Base-by-base conservation (phyloP, 2,888 invertebrate species). In the Calliphora vomitoria region DNA sequence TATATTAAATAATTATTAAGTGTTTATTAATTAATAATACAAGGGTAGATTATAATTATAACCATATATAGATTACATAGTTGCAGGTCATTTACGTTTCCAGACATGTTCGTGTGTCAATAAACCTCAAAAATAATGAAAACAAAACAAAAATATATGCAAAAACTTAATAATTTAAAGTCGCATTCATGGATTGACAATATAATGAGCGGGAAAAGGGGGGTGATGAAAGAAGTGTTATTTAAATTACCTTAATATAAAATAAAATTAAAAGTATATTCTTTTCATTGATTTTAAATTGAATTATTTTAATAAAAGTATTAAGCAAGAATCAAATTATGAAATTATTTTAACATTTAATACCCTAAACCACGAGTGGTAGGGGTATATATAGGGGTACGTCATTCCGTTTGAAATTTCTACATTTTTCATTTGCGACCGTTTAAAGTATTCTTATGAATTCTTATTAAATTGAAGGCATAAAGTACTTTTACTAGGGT, bases 11-110 rank as follows among this genome's bases (percentile, higher is more conserved):
- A 60, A 15, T 35, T 10, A 20, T 60, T 15, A 31, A 15, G 60
- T 60, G 8, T 47, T 31, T 47, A 31, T 6, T 60, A 47, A 47
- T 74, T 38, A 62, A n/a, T 35, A 62, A 60, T 18, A 76, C 8
- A 5, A 64, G 31, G 15, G 35, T 8, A 35, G 38, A 50, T 64
- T 15, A 62, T 64, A 50, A 50, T 76, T 64, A 64, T 60, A 60
- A 18, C 13, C 47, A 47, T 15, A 44, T 18, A 6, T 8, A 44
- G 18, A 18, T 18, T 18, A 18, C 13, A 25, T 62, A 31, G 6
- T 47, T 74, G 8, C 60, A 31, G 11, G 6, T 18, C 31, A 50
- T 6, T 8, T 11, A 53, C 13, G 8, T 35, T 71, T 15, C 4
- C 20, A 58, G 58, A 15, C 3, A 11, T 44, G 25, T 25, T 20